Conservation (phyloP, 2,888 invertebrate genomes). For the Coenonympha glycerion region DNA sequence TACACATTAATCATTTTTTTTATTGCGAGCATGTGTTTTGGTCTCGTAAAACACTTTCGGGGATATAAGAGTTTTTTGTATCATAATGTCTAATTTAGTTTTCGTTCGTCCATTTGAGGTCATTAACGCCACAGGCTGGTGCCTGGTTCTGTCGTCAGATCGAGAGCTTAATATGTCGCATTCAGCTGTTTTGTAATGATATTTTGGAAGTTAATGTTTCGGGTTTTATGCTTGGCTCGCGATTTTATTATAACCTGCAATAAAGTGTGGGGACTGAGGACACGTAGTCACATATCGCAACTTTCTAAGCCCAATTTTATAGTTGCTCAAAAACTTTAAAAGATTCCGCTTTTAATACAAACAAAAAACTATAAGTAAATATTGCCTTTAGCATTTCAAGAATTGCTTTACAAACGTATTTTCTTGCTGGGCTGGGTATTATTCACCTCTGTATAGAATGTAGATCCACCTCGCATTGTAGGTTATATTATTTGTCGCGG, state of each 20-base stretch:
- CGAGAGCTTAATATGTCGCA: neutral
- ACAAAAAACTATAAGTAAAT: too few species aligned
- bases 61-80: conserved; percentile 60
- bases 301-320: neutral
- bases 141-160: neutral
- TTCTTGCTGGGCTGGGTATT: too few species aligned
- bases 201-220: neutral
- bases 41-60: conserved; percentile 66
- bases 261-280: neutral
- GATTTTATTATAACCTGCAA: conserved; percentile 2
- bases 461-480: too few species aligned
- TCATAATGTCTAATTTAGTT: conserved; percentile 68
- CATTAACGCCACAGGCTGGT: conserved; percentile 49
- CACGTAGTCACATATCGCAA: neutral
- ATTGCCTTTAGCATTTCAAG: too few species aligned
- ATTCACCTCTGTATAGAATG: too few species aligned
- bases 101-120: conserved; percentile 58
- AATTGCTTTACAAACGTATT: too few species aligned
- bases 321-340: neutral
- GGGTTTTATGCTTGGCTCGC: neutral
- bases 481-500: too few species aligned
- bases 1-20: conserved; percentile 73
- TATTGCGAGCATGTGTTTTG: conserved; percentile 71
- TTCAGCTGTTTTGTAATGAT: neutral
- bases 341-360: too few species aligned